Evolutionary conservation across 2,888 invertebrate genomes (phyloP).

Genomic region (Drosophila mulleri): DNA sequence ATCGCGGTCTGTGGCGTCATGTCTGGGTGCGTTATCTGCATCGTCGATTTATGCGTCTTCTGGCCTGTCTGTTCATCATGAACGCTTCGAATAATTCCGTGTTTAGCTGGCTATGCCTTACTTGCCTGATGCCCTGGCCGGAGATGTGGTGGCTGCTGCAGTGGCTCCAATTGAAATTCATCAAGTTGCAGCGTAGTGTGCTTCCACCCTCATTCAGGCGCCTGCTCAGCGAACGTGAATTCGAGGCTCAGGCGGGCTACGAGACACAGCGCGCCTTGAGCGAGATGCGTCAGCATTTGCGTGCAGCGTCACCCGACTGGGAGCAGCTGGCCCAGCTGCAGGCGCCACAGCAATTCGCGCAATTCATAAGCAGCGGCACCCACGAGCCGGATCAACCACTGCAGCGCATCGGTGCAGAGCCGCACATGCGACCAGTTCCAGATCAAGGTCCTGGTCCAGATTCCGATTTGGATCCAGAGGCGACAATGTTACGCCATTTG

Average conservation of each 20-base stretch:
- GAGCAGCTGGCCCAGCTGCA: conserved; percentile 15
- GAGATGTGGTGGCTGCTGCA: conserved; percentile 17
- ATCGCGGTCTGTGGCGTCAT: conserved; percentile 9
- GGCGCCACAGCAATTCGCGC: conserved; percentile 2
- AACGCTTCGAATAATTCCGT: conserved; percentile 29
- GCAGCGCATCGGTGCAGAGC: background rate
- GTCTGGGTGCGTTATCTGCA: background rate
- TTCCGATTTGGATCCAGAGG: background rate
- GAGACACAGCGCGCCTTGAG: conserved; percentile 22
- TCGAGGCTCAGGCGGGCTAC: background rate
- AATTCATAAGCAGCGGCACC: conserved; percentile 14
- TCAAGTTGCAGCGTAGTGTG: background rate
- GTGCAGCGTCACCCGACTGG: conserved; percentile 6
- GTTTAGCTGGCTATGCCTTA: conserved; percentile 23
- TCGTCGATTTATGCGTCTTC: background rate
- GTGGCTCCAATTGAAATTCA: background rate
- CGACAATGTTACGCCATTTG: conserved; percentile 5
- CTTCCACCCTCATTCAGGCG: background rate
- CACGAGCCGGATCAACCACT: background rate
- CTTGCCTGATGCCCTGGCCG: conserved; percentile 26
- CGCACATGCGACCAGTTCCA: too few relatives aligned
- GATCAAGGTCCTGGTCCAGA: background rate
- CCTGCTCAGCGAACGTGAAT: conserved; percentile 6
- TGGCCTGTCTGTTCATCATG: conserved; percentile 29
- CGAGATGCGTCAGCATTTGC: conserved; percentile 11